Percentiles rank a stretch among this genome's conserved stretches.
phyloP scores from a whole-genome alignment of 2,888 invertebrate genomes.

The Spilosoma lubricipeda region DNA sequence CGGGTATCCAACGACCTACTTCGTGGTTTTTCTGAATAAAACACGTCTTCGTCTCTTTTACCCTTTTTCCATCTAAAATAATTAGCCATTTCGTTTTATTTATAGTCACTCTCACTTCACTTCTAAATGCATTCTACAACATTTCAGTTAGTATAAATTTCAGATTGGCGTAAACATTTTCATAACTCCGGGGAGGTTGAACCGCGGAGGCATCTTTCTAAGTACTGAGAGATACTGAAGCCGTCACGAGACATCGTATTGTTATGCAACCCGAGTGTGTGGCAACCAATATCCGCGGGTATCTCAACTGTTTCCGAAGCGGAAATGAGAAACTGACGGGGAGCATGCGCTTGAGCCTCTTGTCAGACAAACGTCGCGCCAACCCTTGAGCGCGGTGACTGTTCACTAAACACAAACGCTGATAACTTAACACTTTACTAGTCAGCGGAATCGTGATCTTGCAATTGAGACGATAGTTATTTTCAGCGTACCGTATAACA shows the following conservation, averaged over 20 bases:
- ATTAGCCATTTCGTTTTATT: constrained; percentile 83
- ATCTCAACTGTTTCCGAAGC: constrained; percentile 50
- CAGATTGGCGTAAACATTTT: constrained; percentile 53
- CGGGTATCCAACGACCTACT: constrained; percentile 91
- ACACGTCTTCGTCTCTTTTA: constrained; percentile 85
- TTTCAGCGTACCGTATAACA: constrained; percentile 42
- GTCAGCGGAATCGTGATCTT: constrained; percentile 48
- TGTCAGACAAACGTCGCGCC: constrained; percentile 23
- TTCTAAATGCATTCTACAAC: constrained; percentile 41
- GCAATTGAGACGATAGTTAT: constrained; percentile 54
- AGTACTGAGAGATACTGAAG: constrained; percentile 79
- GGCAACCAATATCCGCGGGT: constrained; percentile 61
- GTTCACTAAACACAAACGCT: constrained; percentile 16
- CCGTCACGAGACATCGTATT: constrained; percentile 77
- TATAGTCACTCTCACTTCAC: constrained; percentile 53
- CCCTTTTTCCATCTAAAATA: constrained; percentile 90
- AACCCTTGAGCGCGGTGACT: constrained; percentile 20
- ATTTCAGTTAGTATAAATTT: constrained; percentile 2
- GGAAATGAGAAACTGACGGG: constrained; percentile 57
- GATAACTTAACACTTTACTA: constrained; percentile 38
- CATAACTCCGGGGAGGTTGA: constrained; percentile 61
- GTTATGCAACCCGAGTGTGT: constrained; percentile 72
- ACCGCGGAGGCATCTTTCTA: constrained; percentile 75
- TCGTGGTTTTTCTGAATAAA: constrained; percentile 88
- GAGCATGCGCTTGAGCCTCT: constrained; percentile 43